Conservation (phyloP, 2,113 vertebrate genomes). For the Ariopsis seemanni region DNA sequence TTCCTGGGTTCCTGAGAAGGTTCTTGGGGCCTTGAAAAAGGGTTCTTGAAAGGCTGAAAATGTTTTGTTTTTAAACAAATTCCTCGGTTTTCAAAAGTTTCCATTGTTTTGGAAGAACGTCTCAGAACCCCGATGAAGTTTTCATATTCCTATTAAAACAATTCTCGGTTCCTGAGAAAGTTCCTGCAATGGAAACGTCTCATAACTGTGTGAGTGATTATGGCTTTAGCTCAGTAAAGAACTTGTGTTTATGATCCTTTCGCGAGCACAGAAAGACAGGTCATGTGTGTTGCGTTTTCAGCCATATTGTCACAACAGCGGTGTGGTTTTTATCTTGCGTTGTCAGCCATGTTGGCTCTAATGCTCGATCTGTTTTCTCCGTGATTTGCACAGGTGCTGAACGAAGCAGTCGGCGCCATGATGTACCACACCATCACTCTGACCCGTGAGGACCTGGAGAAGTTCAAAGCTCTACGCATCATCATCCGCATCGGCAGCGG, state of each 20-base stretch:
- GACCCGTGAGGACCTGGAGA: conserved; percentile 96
- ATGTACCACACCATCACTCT: conserved; percentile 99
- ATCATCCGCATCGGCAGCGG: conserved; percentile 97
- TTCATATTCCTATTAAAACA: background rate
- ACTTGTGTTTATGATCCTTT: background rate
- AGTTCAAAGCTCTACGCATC: conserved; percentile 95
- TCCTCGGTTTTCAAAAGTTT: background rate
- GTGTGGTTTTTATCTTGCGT: conserved; percentile 7
- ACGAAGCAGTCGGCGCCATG: conserved; percentile 95
- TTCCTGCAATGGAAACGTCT: background rate
- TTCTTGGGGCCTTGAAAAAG: too few relatives aligned
- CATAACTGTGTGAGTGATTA: too few relatives aligned
- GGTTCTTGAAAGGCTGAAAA: too few relatives aligned
- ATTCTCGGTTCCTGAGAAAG: background rate
- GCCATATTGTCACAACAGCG: background rate
- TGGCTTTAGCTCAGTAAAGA: background rate
- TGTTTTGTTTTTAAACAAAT: too few relatives aligned
- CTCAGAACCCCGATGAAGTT: background rate
- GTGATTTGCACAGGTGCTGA: conserved; percentile 81
- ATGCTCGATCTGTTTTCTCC: too few relatives aligned
- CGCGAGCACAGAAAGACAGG: background rate
- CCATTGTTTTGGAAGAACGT: background rate
- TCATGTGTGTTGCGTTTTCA: background rate
- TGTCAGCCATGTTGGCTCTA: background rate
- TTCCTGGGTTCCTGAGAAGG: too few relatives aligned